Evolutionary conservation across 23 tunicate species (phyloP).

Genomic region (Styela clava): DNA sequence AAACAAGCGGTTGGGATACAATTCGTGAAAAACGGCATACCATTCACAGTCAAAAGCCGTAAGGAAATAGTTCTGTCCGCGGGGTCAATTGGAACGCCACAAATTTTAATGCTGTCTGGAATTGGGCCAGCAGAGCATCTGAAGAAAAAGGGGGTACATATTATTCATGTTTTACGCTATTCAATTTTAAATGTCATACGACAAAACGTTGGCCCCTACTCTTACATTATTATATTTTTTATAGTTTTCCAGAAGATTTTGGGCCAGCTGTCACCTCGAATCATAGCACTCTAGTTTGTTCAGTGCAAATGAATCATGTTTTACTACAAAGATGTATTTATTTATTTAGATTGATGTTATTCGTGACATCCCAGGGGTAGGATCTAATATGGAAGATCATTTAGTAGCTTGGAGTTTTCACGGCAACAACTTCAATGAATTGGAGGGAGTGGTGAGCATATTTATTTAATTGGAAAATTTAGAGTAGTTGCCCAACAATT

Average conservation of each 20-base stretch:
- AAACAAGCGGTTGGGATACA: conserved; percentile 45
- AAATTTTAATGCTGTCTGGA: conserved; percentile 76
- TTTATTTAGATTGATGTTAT: conserved; percentile 26
- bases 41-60: conserved; percentile 28
- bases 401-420: not conserved
- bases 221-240: too few relatives aligned
- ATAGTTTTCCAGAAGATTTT: too few relatives aligned
- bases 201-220: too few relatives aligned
- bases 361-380: conserved; percentile 53
- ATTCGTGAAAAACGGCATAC: conserved; percentile 38
- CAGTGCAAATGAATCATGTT: too few relatives aligned
- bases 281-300: too few relatives aligned
- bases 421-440: not conserved
- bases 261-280: too few relatives aligned
- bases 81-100: conserved; percentile 75
- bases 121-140: conserved; percentile 66
- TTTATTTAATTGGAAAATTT: too few relatives aligned
- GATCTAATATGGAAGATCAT: conserved; percentile 69
- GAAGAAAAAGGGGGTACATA: conserved; percentile 42
- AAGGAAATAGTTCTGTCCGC: conserved; percentile 75
- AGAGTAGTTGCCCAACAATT: too few relatives aligned
- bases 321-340: too few relatives aligned
- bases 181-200: too few relatives aligned
- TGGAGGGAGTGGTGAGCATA: not conserved
- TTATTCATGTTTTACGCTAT: too few relatives aligned